A percentile compares a stretch with the other conserved stretches of the same genome.
Conservation (phyloP, 2,797 vertebrate genomes). For the Channallabes apus region DNA sequence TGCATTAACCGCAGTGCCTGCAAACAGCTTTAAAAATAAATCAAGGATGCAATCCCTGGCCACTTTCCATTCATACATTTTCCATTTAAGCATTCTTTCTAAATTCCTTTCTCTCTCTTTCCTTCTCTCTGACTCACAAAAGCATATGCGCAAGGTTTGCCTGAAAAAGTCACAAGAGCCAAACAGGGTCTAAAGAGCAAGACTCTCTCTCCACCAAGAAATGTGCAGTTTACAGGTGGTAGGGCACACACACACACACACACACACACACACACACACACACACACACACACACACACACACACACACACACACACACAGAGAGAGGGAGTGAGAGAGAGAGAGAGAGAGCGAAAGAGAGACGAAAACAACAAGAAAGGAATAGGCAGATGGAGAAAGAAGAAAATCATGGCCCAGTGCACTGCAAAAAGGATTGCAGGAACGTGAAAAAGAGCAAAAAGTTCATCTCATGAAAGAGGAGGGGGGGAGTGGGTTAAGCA, state of each 20-base stretch:
- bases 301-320: no score
- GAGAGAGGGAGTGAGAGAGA: not conserved
- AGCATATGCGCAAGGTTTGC: not conserved
- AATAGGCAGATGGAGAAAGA: not conserved
- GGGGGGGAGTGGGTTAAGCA: constrained; percentile 50
- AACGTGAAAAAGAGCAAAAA: constrained; percentile 37
- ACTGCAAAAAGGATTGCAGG: not conserved
- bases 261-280: no score
- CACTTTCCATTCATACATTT: constrained; percentile 21
- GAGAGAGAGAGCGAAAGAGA: not conserved
- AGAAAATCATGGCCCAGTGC: not conserved
- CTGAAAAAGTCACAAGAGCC: constrained; percentile 15
- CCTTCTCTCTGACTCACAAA: not conserved
- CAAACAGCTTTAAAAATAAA: constrained; percentile 44
- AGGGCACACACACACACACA: no score
- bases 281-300: no score
- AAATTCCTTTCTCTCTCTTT: not conserved
- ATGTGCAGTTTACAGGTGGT: not conserved
- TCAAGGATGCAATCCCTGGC: constrained; percentile 26
- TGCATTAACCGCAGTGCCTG: not conserved
- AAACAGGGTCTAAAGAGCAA: constrained; percentile 10
- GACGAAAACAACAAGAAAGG: not conserved
- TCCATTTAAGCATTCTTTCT: not conserved
- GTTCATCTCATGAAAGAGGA: constrained; percentile 46
- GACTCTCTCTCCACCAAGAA: not conserved